Evolutionary conservation across 2,888 invertebrate species (phyloP).

Genomic region (Caenorhabditis sp.): DNA sequence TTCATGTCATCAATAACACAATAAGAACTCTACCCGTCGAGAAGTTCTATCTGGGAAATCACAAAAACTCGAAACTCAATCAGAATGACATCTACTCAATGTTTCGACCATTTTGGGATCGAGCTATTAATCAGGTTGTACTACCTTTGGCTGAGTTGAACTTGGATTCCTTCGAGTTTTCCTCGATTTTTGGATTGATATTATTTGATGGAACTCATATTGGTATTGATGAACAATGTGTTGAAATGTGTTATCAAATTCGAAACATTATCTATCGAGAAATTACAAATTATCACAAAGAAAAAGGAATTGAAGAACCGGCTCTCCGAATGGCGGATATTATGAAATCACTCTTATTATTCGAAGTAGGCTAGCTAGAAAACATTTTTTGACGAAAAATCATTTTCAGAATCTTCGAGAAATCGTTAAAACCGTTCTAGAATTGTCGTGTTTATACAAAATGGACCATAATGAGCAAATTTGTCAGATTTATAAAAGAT

Average conservation of each 20-base stretch:
- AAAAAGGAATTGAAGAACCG: neutral
- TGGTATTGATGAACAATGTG: neutral
- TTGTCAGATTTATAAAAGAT: neutral
- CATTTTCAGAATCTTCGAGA: too few relatives aligned
- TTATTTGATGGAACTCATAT: neutral
- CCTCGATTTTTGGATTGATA: neutral
- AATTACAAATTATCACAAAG: neutral
- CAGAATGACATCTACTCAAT: neutral
- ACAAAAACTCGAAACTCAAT: neutral
- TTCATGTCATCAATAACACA: neutral
- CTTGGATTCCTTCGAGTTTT: neutral
- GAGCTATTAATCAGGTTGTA: neutral
- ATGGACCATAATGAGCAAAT: neutral
- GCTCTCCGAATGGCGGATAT: neutral
- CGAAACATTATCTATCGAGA: neutral
- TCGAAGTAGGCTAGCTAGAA: neutral
- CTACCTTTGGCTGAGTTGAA: neutral
- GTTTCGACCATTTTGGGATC: neutral
- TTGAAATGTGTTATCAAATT: neutral
- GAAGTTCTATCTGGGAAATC: neutral
- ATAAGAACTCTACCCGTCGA: neutral
- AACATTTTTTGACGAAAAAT: neutral
- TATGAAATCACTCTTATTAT: neutral
- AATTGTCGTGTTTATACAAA: neutral
- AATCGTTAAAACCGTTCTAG: neutral